Evolutionary conservation across 53 echinoderm and acorn worm genomes (phyloP).

Genomic region (Arbacia lixula): DNA sequence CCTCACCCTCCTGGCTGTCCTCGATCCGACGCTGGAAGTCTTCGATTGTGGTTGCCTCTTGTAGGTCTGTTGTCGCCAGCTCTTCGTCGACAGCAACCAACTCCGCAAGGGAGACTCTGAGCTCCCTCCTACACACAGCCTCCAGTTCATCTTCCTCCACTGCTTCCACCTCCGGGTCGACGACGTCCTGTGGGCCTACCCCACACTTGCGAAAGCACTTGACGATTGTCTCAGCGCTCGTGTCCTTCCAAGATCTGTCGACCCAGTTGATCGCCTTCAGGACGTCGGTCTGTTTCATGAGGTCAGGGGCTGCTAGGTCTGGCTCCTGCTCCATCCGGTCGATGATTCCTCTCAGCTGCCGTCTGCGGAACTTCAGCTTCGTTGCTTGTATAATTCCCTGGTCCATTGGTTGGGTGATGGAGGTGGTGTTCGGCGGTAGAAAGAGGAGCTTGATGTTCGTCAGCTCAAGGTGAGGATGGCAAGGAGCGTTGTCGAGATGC

Average conservation of each 20-base stretch:
- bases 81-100: not conserved
- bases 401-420: conserved; percentile 58
- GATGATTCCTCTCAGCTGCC: conserved; percentile 26
- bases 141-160: not conserved
- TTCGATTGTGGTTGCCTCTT: not conserved
- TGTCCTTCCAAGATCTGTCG: conserved; percentile 49
- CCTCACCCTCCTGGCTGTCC: not conserved
- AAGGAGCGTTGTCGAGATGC: conserved; percentile 35
- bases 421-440: conserved; percentile 56
- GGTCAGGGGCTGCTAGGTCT: conserved; percentile 21
- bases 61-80: not conserved
- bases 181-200: not conserved
- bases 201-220: conserved; percentile 52
- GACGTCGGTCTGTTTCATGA: conserved; percentile 35
- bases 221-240: conserved; percentile 14
- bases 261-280: conserved; percentile 55
- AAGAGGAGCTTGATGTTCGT: conserved; percentile 48
- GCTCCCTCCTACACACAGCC: not conserved
- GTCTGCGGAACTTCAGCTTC: conserved; percentile 48
- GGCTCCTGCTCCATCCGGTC: conserved; percentile 17
- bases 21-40: conserved; percentile 4
- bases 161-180: not conserved
- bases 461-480: conserved; percentile 36
- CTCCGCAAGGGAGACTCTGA: conserved; percentile 4
- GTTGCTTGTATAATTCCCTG: conserved; percentile 64